These are phyloP conservation scores for Calliopsis andreniformis DNA, from an alignment of 1,140 invertebrate species.

Conservation along the genomic window DNA sequence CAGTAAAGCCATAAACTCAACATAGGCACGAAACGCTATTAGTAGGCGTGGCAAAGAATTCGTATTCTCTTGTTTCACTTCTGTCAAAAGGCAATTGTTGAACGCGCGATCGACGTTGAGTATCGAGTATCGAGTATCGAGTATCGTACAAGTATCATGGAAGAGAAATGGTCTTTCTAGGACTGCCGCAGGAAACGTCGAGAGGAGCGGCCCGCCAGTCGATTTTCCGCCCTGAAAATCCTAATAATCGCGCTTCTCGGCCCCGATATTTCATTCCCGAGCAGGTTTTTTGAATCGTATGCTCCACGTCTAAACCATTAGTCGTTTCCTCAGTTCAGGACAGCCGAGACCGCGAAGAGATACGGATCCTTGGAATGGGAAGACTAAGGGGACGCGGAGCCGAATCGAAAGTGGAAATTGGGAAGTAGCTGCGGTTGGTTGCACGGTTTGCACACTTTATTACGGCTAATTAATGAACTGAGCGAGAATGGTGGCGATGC, in stretches of 20 bases:
- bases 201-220: not conserved
- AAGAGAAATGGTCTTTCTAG: not conserved
- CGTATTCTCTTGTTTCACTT: not conserved
- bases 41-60: not conserved
- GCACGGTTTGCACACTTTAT: slow-evolving; percentile 66
- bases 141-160: not conserved
- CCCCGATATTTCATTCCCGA: not conserved
- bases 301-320: too few relatives aligned
- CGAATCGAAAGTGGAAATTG: slow-evolving; percentile 20
- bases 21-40: not conserved
- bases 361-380: not conserved
- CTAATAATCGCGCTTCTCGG: not conserved
- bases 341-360: too few relatives aligned
- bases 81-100: slow-evolving; percentile 36
- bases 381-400: not conserved
- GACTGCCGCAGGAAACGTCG: not conserved
- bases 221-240: not conserved
- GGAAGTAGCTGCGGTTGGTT: slow-evolving; percentile 22
- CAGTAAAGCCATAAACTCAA: not conserved
- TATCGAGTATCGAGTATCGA: not conserved
- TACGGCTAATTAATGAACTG: slow-evolving; percentile 77
- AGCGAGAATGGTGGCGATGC: not conserved
- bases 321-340: too few relatives aligned
- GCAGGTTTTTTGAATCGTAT: not conserved
- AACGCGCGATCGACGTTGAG: slow-evolving; percentile 8